These are phyloP conservation scores for Shargacucullia verbasci DNA, from an alignment of 2,888 invertebrate genomes.

Conservation along the genomic window DNA sequence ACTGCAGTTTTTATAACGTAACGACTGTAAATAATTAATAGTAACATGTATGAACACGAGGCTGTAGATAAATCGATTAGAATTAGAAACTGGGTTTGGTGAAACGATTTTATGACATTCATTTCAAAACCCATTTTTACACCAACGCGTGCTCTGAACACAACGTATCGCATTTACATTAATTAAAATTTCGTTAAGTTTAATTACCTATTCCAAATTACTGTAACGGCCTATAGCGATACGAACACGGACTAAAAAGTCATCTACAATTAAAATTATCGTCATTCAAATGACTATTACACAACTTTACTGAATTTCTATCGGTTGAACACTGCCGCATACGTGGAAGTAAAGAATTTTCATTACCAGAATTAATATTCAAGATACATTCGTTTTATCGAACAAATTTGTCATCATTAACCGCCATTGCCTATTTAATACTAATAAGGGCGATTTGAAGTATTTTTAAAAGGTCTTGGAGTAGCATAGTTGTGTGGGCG, in stretches of 20 bases:
- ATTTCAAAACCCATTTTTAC: conserved; percentile 33
- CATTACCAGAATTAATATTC: conserved; percentile 58
- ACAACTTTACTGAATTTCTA: conserved; percentile 27
- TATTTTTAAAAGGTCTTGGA: conserved; percentile 48
- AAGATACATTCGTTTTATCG: conserved; percentile 52
- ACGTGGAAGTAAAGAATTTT: conserved; percentile 43
- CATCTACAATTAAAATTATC: conserved; percentile 52
- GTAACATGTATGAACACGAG: no score
- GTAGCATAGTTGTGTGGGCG: conserved; percentile 52
- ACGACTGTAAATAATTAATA: conserved; percentile 26
- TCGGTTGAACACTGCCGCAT: conserved; percentile 25
- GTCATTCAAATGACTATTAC: conserved; percentile 32
- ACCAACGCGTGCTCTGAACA: conserved; percentile 15
- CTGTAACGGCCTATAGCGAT: conserved; percentile 33
- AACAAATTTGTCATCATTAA: conserved; percentile 58
- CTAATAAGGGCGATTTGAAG: conserved; percentile 55
- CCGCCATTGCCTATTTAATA: conserved; percentile 51
- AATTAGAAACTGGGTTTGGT: conserved; percentile 16
- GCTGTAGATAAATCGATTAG: conserved; percentile 32
- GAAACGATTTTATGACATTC: conserved; percentile 21
- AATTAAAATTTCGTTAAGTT: conserved; percentile 34
- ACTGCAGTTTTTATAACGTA: conserved; percentile 23
- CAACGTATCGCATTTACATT: conserved; percentile 33
- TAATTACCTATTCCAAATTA: conserved; percentile 46
- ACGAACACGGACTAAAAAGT: conserved; percentile 36